Percentiles rank a stretch among this genome's conserved stretches.
phyloP scores from a whole-genome alignment of 2,888 invertebrate genomes.

The Petrolisthes manimaculis region DNA sequence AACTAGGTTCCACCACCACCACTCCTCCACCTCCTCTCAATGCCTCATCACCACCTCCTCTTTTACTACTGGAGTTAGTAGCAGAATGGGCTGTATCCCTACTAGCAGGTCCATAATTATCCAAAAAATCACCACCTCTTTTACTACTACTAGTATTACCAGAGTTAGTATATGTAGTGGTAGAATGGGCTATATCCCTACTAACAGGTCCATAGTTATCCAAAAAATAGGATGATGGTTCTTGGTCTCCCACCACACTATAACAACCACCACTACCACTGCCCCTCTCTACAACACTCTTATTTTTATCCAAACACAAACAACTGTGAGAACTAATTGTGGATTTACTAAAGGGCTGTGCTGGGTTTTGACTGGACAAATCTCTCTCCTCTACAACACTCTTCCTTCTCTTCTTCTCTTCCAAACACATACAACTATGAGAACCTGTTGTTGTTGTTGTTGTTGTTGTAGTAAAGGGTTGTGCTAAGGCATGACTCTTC shows the following conservation, averaged over 20 bases:
- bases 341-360: constrained; percentile 54
- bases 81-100: constrained; percentile 17
- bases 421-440: neutral
- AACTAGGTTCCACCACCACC: constrained; percentile 37
- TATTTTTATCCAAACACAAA: constrained; percentile 51
- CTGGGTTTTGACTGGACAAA: too few relatives aligned
- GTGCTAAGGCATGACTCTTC: neutral
- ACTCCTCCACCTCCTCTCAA: constrained; percentile 32
- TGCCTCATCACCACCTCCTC: constrained; percentile 25
- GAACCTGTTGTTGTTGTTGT: too few relatives aligned
- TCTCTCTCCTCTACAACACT: too few relatives aligned
- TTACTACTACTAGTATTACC: too few relatives aligned
- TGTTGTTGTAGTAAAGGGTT: too few relatives aligned
- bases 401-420: too few relatives aligned
- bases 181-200: neutral
- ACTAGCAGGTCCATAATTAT: neutral
- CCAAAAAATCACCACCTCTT: neutral
- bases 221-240: constrained; percentile 4
- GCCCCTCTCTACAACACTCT: constrained; percentile 5
- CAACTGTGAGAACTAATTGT: constrained; percentile 40
- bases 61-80: constrained; percentile 23
- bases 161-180: too few relatives aligned
- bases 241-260: constrained; percentile 4
- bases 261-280: neutral
- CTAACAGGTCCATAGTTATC: neutral